Percentiles rank a stretch among this genome's conserved stretches.
Conservation (phyloP, 2,888 invertebrate genomes). For the Drosophila vallismaia region DNA sequence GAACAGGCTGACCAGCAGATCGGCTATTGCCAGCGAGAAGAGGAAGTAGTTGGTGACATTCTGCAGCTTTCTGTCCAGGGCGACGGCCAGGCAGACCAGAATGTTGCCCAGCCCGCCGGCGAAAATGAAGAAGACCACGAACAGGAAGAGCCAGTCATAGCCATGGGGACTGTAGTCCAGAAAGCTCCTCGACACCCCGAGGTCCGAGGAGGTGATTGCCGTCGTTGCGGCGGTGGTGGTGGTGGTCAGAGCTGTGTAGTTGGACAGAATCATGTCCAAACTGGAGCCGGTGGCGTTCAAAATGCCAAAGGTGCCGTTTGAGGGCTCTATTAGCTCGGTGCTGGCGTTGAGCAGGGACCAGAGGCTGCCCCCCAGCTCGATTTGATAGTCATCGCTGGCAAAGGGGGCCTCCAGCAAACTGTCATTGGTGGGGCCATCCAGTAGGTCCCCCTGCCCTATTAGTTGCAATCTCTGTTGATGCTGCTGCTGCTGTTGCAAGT, state of each 20-base stretch:
- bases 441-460: neutral
- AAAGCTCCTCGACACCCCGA: conserved; percentile 48
- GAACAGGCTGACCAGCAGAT: conserved; percentile 95
- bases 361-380: conserved; percentile 56
- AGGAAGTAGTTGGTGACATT: conserved; percentile 98
- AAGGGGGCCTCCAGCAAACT: conserved; percentile 31
- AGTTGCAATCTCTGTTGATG: neutral
- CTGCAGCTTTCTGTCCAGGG: conserved; percentile 94
- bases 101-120: conserved; percentile 96
- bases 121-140: conserved; percentile 93
- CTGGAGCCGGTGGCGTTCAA: conserved; percentile 34
- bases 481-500: conserved; percentile 46
- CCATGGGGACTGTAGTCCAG: conserved; percentile 69
- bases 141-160: conserved; percentile 93
- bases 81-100: conserved; percentile 96
- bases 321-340: conserved; percentile 49
- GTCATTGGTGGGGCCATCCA: conserved; percentile 12
- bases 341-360: conserved; percentile 67
- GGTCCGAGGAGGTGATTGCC: conserved; percentile 24
- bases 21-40: conserved; percentile 96
- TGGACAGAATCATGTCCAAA: conserved; percentile 61
- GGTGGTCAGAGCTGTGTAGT: conserved; percentile 52
- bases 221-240: conserved; percentile 36
- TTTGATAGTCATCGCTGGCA: conserved; percentile 46
- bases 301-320: conserved; percentile 27